These are phyloP conservation scores for Stramonita haemastoma DNA, from an alignment of 2,888 invertebrate species.

Conservation along the genomic window DNA sequence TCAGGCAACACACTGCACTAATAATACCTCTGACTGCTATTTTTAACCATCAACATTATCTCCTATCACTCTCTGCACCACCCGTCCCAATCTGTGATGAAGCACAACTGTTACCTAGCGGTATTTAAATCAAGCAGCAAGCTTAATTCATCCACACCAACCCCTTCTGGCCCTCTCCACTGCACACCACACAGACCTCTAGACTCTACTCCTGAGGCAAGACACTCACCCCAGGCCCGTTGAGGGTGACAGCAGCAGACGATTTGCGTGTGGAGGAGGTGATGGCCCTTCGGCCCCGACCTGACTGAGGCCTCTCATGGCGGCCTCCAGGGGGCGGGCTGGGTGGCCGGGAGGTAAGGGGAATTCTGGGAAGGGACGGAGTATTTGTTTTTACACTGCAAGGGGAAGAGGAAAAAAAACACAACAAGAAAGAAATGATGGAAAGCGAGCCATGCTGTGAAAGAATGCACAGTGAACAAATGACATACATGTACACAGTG, in stretches of 20 bases:
- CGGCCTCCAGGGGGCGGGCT: constrained; percentile 59
- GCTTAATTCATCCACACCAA: too few species aligned
- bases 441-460: constrained; percentile 31
- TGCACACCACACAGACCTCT: too few species aligned
- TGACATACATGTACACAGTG: neutral
- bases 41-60: too few species aligned
- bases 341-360: constrained; percentile 63
- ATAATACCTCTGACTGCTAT: too few species aligned
- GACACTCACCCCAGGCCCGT: constrained; percentile 34
- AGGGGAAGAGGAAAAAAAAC: constrained; percentile 32
- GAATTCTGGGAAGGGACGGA: constrained; percentile 70
- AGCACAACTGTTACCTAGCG: too few species aligned
- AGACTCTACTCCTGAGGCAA: neutral
- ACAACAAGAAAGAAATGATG: constrained; percentile 33
- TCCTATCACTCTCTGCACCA: too few species aligned
- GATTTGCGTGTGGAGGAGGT: constrained; percentile 52
- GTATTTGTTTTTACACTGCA: constrained; percentile 58
- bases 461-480: constrained; percentile 8
- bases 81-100: too few species aligned
- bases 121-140: too few species aligned
- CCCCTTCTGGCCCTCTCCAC: too few species aligned
- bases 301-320: constrained; percentile 62
- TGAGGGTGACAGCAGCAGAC: constrained; percentile 42
- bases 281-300: constrained; percentile 46
- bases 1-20: too few species aligned